These are phyloP conservation scores for Muntiacus reevesi DNA, from an alignment of 2,113 vertebrate genomes.

Conservation along the genomic window DNA sequence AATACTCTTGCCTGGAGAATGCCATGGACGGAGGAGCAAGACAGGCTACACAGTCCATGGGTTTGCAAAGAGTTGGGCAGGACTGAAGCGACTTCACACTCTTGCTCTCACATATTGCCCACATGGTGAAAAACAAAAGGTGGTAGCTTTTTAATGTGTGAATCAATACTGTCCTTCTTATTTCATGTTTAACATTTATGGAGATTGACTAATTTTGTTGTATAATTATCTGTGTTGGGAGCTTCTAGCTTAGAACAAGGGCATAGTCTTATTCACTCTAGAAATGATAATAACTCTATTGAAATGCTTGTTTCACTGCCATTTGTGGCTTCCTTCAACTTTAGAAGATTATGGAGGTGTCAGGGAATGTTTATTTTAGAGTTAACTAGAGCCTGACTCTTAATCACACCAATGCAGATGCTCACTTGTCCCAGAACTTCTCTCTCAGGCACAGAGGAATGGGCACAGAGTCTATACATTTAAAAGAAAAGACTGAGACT, in stretches of 20 bases:
- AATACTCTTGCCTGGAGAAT: neutral
- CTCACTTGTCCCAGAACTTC: neutral
- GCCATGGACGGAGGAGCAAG: neutral
- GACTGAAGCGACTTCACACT: neutral
- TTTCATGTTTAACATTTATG: neutral
- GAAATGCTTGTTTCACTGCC: neutral
- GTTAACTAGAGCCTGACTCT: neutral
- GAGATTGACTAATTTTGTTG: neutral
- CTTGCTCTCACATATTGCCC: neutral
- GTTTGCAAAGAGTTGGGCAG: neutral
- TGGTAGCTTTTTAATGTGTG: neutral
- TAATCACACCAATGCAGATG: conserved; percentile 34
- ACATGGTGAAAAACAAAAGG: neutral
- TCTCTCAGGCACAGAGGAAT: neutral
- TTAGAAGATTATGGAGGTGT: conserved; percentile 36
- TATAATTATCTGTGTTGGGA: neutral
- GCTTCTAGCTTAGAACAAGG: neutral
- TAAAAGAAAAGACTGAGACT: conserved; percentile 28
- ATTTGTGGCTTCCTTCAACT: conserved; percentile 47
- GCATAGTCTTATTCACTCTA: neutral
- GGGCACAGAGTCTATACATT: neutral
- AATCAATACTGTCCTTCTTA: neutral
- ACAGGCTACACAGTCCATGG: neutral
- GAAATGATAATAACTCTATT: conserved; percentile 6
- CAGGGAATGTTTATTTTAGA: neutral